These are phyloP conservation scores for Agrochola lota DNA, from an alignment of 2,888 invertebrate species.

Conservation along the genomic window DNA sequence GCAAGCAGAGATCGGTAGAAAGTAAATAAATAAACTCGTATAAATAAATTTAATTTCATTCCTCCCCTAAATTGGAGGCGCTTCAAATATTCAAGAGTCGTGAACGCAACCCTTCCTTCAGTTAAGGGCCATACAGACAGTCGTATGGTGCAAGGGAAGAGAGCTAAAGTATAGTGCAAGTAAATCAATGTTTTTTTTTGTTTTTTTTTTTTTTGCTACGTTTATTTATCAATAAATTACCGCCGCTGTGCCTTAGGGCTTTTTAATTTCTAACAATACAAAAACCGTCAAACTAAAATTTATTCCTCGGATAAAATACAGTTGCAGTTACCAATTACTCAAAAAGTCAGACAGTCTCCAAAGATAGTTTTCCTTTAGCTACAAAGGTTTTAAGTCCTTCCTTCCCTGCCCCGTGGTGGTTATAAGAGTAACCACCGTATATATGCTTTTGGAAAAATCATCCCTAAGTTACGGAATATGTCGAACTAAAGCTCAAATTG, in stretches of 20 bases:
- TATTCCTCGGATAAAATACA: too few species aligned
- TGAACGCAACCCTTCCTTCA: constrained; percentile 89
- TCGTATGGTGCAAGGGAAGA: constrained; percentile 69
- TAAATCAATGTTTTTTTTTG: background rate
- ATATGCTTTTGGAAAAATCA: background rate
- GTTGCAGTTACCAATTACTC: background rate
- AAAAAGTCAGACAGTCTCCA: background rate
- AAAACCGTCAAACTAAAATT: background rate
- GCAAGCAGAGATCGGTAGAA: constrained; percentile 75
- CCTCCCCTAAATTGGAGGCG: constrained; percentile 87
- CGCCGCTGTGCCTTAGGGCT: background rate
- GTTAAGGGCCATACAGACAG: constrained; percentile 82
- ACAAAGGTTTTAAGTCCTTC: background rate
- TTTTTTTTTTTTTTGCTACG: background rate
- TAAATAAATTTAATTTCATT: constrained; percentile 90
- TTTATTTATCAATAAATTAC: background rate
- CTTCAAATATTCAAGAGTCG: constrained; percentile 90
- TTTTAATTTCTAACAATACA: background rate
- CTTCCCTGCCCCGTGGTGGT: background rate
- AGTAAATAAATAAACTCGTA: constrained; percentile 87
- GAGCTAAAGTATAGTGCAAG: background rate
- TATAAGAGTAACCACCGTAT: background rate
- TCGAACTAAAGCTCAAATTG: background rate
- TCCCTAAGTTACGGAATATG: background rate
- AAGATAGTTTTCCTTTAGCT: background rate